phyloP scores from a whole-genome alignment of 2,113 vertebrate species.

The Pseudonaja textilis region DNA sequence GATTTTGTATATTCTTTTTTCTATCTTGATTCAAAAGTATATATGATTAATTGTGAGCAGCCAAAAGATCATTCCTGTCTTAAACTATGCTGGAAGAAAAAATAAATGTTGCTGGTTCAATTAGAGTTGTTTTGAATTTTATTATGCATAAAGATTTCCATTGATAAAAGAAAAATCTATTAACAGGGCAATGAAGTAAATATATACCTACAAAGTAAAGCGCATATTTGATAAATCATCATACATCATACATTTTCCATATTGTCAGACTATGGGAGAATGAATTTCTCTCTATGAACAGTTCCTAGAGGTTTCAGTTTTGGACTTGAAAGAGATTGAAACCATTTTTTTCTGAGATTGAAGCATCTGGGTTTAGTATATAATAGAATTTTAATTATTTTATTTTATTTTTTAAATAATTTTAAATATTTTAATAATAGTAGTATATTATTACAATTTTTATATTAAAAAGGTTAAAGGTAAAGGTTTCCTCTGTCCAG shows the following conservation, averaged over 20 bases:
- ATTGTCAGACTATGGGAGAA: neutral
- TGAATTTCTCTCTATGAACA: neutral
- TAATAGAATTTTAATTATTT: neutral
- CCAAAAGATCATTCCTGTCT: neutral
- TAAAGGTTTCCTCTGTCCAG: neutral
- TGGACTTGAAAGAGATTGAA: neutral
- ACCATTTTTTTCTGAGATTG: neutral
- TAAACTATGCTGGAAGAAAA: neutral
- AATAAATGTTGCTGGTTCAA: neutral
- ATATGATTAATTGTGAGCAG: neutral
- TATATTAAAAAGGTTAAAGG: neutral
- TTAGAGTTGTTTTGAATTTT: neutral
- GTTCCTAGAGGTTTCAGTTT: neutral
- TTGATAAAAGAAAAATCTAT: neutral
- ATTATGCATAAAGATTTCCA: neutral
- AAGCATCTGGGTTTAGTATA: neutral
- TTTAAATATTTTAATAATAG: neutral
- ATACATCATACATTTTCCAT: neutral
- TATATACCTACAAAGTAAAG: neutral
- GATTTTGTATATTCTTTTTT: constrained; percentile 12
- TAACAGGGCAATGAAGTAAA: neutral
- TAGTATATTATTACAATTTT: neutral
- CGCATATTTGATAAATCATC: neutral
- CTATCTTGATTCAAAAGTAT: neutral
- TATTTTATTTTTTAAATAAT: neutral